Percentiles rank a stretch among this genome's conserved stretches.
These are phyloP conservation scores for Drosophila grimshawi DNA, from an alignment of 1,140 invertebrate genomes.

Conservation along the genomic window DNA sequence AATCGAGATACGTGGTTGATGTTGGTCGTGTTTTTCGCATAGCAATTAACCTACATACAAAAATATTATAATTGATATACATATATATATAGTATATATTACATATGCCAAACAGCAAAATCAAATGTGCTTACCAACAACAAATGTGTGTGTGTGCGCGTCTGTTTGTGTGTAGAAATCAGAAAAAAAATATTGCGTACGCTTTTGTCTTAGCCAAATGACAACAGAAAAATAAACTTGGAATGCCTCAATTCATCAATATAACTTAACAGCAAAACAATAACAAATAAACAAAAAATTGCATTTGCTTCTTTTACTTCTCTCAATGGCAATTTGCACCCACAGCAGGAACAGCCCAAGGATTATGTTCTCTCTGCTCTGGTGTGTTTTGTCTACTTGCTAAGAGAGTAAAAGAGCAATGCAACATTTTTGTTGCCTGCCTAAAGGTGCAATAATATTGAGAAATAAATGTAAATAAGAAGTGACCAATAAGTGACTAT, in stretches of 20 bases:
- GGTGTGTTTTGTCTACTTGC: conserved; percentile 52
- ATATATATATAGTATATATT: conserved; percentile 36
- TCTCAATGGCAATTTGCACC: conserved; percentile 47
- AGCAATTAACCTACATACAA: conserved; percentile 53
- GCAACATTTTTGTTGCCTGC: conserved; percentile 25
- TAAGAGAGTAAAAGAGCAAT: conserved; percentile 32
- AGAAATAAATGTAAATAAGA: conserved; percentile 12
- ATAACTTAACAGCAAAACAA: conserved; percentile 41
- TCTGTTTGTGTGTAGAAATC: conserved; percentile 8
- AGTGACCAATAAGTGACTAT: not conserved
- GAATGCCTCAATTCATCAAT: conserved; percentile 34
- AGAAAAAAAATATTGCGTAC: conserved; percentile 25
- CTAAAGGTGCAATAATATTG: conserved; percentile 32
- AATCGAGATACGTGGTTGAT: conserved; percentile 85
- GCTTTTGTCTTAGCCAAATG: conserved; percentile 55
- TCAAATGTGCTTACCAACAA: conserved; percentile 42
- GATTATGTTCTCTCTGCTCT: conserved; percentile 84
- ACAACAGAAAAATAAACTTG: conserved; percentile 29
- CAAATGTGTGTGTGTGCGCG: conserved; percentile 43
- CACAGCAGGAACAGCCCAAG: conserved; percentile 82
- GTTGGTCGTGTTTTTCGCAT: conserved; percentile 84
- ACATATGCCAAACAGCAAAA: conserved; percentile 31
- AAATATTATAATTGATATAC: conserved; percentile 31
- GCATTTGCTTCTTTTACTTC: conserved; percentile 24
- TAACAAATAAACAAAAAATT: conserved; percentile 45